Percentiles rank a stretch among this genome's conserved stretches.
phyloP scores from a whole-genome alignment of 2,888 invertebrate genomes.

The Dione vanillae region DNA sequence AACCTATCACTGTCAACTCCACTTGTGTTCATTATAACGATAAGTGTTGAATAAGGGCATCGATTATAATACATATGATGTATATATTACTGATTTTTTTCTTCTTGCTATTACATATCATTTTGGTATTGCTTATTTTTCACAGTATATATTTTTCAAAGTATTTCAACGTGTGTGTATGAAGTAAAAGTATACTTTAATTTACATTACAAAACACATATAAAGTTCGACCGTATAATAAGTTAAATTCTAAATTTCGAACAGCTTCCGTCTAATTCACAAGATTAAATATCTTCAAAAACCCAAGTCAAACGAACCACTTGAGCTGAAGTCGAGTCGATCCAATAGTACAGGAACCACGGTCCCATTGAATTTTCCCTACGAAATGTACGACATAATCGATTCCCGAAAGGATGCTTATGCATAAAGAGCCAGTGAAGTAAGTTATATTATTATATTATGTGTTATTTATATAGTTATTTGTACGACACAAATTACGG shows the following conservation, averaged over 20 bases:
- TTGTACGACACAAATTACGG: neutral
- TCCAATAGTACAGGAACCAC: conserved; percentile 4
- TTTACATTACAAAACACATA: no score
- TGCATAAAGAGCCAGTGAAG: conserved; percentile 6
- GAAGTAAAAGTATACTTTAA: no score
- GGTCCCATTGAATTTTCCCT: conserved; percentile 3
- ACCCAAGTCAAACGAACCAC: conserved; percentile 11
- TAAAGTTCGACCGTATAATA: neutral
- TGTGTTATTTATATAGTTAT: neutral
- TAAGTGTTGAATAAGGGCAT: no score
- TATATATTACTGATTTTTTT: no score
- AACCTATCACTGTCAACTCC: no score
- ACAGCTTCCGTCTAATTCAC: neutral
- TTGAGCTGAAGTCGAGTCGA: conserved; percentile 5
- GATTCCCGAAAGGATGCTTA: conserved; percentile 10
- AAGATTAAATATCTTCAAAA: conserved; percentile 1
- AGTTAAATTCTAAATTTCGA: neutral
- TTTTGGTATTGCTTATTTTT: no score
- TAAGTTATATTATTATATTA: neutral
- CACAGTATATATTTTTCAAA: no score
- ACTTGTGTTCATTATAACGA: no score
- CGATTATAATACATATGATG: no score
- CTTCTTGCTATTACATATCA: no score
- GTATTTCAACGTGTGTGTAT: neutral
- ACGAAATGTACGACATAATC: conserved; percentile 13